phyloP scores from a whole-genome alignment of 2,113 vertebrate species.

The Genyomyrus donnyi region DNA sequence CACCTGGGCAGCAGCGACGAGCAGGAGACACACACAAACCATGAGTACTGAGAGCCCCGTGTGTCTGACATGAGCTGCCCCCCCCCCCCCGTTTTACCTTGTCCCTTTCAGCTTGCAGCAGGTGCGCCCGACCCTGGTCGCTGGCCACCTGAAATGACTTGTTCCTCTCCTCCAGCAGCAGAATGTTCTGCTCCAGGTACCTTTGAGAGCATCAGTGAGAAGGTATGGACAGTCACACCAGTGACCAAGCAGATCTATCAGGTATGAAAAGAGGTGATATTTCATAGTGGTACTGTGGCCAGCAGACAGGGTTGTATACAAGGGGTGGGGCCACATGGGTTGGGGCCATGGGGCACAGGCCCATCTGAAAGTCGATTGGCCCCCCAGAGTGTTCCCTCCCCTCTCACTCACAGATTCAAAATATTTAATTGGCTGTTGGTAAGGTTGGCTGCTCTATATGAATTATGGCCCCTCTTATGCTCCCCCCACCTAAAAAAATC shows the following conservation, averaged over 20 bases:
- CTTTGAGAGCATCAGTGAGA: conserved; percentile 45
- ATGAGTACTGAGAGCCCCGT: background rate
- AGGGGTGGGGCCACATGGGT: background rate
- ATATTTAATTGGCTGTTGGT: background rate
- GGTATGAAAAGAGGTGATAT: background rate
- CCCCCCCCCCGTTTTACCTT: conserved; percentile 81
- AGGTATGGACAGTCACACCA: background rate
- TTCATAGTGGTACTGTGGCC: background rate
- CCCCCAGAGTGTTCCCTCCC: background rate
- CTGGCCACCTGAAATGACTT: conserved; percentile 76
- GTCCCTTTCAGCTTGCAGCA: conserved; percentile 87
- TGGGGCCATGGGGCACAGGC: background rate
- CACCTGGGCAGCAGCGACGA: conserved; percentile 52
- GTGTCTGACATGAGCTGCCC: conserved; percentile 1
- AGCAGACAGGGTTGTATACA: background rate
- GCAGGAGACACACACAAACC: background rate
- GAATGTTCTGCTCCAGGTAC: conserved; percentile 84
- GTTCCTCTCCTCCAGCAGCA: conserved; percentile 84
- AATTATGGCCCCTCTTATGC: background rate
- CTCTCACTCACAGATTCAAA: background rate
- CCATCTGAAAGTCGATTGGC: background rate
- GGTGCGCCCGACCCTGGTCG: conserved; percentile 76
- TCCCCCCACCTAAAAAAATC: background rate
- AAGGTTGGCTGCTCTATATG: background rate
- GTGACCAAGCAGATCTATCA: background rate